Evolutionary conservation across 2,113 vertebrate genomes (phyloP), one percentile per base, ranked within the genome.

Genomic region (Abramis brama): DNA sequence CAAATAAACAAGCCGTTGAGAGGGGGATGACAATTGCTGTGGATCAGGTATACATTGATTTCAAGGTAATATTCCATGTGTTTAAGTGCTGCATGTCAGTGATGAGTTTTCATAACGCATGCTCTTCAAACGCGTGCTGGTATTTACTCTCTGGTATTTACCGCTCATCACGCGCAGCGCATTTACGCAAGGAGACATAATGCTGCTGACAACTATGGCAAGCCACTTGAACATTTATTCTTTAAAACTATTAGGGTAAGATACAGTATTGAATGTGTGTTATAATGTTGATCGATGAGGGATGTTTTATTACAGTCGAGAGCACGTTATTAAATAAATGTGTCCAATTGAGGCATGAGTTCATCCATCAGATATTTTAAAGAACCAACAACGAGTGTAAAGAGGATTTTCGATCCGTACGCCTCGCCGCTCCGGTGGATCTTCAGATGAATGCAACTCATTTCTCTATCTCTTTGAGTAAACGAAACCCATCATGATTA

Each of bases 101-200:
- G 76, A 43, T 8, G 12, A 19, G 33, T 19, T 80, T 47, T 47
- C 21, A 17, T 11, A 21, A 19, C 52, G 30, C 52, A 36, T 78
- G 76, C 76, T 78, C 50, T 64, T 81, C 36, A 4, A 6, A 45
- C 25, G 79, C 60, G 45, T 70, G 62, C 79, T 82, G 27, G 62
- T 70, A 70, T 82, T 82, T 82, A 70, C 79, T 52, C 79, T 19
- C 79, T 19, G 23, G 6, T 75, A 1, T 59, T 79, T 59, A 39
- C 30, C 71, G 39, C 36, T 19, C 59, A 9, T 64, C 59, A 80
- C 36, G 39, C 39, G 79, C 79, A 23, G 43, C 79, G 11, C 33
- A 1, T 82, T 52, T 52, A 82, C 62, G 25, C 62, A 68, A 6
- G 62, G 45, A 70, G 27, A 52, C 43, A 17, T 12, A 27, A 57